Evolutionary conservation across 2,113 vertebrate species (phyloP).

Genomic region (Dicerorhinus sumatrensis): DNA sequence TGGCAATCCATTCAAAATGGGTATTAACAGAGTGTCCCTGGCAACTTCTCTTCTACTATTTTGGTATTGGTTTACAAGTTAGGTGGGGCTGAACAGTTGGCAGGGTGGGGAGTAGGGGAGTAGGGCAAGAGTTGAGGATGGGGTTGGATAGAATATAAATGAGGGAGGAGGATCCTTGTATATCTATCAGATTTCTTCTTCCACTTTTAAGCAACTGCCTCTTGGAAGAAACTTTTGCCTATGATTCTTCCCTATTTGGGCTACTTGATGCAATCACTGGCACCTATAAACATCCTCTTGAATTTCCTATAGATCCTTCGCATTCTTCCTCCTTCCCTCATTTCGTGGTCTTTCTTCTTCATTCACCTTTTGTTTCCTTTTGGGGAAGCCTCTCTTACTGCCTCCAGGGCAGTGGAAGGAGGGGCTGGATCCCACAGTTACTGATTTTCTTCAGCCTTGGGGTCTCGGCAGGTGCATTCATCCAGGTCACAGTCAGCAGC

Average conservation of each 20-base stretch:
- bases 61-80: background rate
- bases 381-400: background rate
- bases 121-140: background rate
- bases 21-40: constrained; percentile 26
- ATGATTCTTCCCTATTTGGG: background rate
- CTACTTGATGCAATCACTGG: background rate
- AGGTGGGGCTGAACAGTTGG: background rate
- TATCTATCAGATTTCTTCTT: background rate
- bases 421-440: constrained; percentile 51
- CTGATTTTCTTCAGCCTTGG: constrained; percentile 95
- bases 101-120: background rate
- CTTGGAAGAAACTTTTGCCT: background rate
- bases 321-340: background rate
- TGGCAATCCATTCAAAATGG: background rate
- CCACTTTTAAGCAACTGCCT: background rate
- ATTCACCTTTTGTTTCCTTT: background rate
- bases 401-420: constrained; percentile 50
- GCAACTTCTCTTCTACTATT: constrained; percentile 5
- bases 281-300: background rate
- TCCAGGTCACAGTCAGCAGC: constrained; percentile 95
- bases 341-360: background rate
- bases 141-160: background rate
- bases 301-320: background rate
- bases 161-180: constrained; percentile 2
- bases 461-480: constrained; percentile 97